Conservation (phyloP, 2,797 vertebrate species). For the Poeciliopsis gracilis region DNA sequence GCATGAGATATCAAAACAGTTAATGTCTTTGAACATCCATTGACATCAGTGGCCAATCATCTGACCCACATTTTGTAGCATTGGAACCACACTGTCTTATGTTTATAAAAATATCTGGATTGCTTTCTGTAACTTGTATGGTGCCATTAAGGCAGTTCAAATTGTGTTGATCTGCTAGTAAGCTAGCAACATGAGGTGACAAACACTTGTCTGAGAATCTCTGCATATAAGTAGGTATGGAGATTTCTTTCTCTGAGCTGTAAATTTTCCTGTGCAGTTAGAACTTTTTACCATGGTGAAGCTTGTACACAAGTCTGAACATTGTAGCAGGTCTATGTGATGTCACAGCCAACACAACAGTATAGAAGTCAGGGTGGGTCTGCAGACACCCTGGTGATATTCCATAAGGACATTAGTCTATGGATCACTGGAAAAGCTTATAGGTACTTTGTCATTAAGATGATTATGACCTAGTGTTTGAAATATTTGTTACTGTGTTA, state of each 20-base stretch:
- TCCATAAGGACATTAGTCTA: background rate
- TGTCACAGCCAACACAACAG: conserved; percentile 28
- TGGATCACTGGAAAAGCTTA: background rate
- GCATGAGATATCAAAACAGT: conserved; percentile 34
- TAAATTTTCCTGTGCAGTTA: conserved; percentile 33
- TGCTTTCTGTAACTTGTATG: conserved; percentile 39
- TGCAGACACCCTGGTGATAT: conserved; percentile 39
- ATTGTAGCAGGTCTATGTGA: conserved; percentile 64
- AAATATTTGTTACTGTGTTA: background rate
- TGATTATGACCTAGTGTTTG: background rate
- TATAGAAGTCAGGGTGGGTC: conserved; percentile 29
- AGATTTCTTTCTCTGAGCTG: conserved; percentile 13
- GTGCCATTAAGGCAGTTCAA: background rate
- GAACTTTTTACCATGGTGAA: conserved; percentile 44
- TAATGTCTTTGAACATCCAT: conserved; percentile 19
- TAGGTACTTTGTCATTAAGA: background rate
- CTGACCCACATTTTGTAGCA: conserved; percentile 18
- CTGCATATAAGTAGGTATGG: background rate
- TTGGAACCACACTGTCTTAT: conserved; percentile 18
- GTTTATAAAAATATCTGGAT: conserved; percentile 25
- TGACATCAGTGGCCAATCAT: conserved; percentile 28
- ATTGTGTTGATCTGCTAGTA: background rate
- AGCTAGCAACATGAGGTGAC: background rate
- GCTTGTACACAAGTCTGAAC: conserved; percentile 55
- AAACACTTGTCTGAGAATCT: background rate